Evolutionary conservation across 2,113 vertebrate genomes (phyloP), one percentile per base, ranked within the genome.

Genomic region (Oryctolagus cuniculus): DNA sequence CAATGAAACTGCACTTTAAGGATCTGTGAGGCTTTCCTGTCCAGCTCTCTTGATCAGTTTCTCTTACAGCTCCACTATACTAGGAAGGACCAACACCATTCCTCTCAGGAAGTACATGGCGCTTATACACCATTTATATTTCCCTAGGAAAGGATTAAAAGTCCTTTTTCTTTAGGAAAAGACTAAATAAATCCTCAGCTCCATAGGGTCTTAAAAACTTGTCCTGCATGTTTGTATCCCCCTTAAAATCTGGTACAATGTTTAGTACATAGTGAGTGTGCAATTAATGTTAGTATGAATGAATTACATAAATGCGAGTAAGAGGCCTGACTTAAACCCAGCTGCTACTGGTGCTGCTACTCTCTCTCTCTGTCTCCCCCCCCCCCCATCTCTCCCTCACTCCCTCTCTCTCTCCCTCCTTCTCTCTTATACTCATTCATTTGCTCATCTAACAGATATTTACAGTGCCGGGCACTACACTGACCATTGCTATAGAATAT

Each of bases 1-100:
- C 93, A 93, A 72, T 63, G 87, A 83, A 93, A 85, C 9, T 80
- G 85, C 77, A 90, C 17, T 75, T 69, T 64, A 53, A 87, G 21
- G 77, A 36, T 73, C 72, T 55, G 17, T 24, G 29, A 25, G 63
- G 19, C 63, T 49, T 89, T 85, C 64, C 38, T 25, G 25, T 31
- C 19, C 12, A 4, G 15, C 9, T 78, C 61, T 29, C 25, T 81
- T n/a, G 17, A 74, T 6, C 3, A n/a, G 36, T 87, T 64, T 66
- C 66, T 69, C 25, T 38, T 17, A 8, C 6, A 58, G 10, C 25
- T 22, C 25, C 34, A 89, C 38, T 31, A 34, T 10, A 17, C 49
- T 63, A 31, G 74, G 44, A 70, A 89, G 63, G 22, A 17, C 12
- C 1, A 31, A 10, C 5, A 1, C 19, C 36, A 29, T 10, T 16